Evolutionary conservation across 2,797 vertebrate species (phyloP), one percentile per base, ranked within the genome.

Genomic region (Mormyrus proboscirostris): DNA sequence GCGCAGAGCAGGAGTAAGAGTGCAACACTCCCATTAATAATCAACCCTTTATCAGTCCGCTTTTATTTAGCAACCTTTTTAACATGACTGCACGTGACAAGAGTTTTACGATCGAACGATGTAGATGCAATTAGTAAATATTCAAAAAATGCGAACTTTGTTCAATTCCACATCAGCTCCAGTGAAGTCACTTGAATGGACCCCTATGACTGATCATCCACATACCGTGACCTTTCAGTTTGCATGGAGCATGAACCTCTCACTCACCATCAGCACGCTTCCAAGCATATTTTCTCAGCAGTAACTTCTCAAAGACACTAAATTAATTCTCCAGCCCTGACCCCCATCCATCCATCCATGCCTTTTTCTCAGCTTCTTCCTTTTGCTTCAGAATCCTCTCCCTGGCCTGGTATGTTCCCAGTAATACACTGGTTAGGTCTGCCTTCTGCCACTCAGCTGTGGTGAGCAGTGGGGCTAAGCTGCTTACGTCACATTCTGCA

Each of bases 381-480:
- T 57, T 55, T 59, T 57, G 14, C 29, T 33, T 57, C 53, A 55
- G 29, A 14, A 9, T 84, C 22, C 12, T 59, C 29, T 55, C 29
- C 33, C 85, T 47, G 33, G 14, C 41, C 29, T 49, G 59, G 94
- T 94, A 91, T 94, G 94, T 95, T 93, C 94, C 91, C 93, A 94
- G 95, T 95, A 94, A 95, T 93, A 93, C 93, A 59, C 10, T 92
- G 94, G 94, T 91, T 95, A 92, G 93, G 92, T 93, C 93, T 92
- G 94, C 94, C 93, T 94, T 93, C 94, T 93, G 95, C 93, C 95
- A 94, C 91, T 93, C 93, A 93, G 93, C 94, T 93, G 95, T 94
- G 92, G 93, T 93, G 93, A 94, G 93, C 94, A 93, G 94, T 94
- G 92, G 93, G 92, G 95, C 95, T 95, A 95, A 96, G 95, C 95